Conservation (phyloP, 2,888 invertebrate genomes). For the Pachycephus smyrnensis region DNA sequence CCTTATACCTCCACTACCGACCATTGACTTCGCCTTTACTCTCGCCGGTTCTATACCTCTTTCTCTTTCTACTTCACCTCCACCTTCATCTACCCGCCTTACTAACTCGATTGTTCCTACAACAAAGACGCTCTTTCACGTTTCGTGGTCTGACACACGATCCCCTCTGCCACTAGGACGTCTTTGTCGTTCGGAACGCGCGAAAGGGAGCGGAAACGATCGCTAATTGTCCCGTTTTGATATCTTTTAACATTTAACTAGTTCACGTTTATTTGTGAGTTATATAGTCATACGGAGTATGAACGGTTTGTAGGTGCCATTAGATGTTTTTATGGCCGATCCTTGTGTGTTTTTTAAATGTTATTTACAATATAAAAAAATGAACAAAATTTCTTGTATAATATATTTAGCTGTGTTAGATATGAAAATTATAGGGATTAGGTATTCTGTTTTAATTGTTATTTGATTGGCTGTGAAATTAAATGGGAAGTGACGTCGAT, state of each 20-base stretch:
- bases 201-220: not conserved
- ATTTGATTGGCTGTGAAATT: not conserved
- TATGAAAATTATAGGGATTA: not conserved
- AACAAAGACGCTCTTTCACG: conserved; percentile 36
- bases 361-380: not conserved
- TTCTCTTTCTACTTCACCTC: conserved; percentile 11
- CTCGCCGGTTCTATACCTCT: not conserved
- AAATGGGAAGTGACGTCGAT: not conserved
- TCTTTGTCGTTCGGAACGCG: conserved; percentile 2
- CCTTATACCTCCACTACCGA: conserved; percentile 26
- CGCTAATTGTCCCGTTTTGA: not conserved
- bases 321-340: not conserved
- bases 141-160: not conserved
- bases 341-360: not conserved
- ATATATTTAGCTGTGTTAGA: not conserved
- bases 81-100: conserved; percentile 18
- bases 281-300: not conserved
- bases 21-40: conserved; percentile 10
- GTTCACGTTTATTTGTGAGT: not conserved
- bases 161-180: conserved; percentile 5
- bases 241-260: not conserved
- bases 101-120: conserved; percentile 45
- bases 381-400: not conserved
- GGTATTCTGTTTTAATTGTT: not conserved
- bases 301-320: not conserved